phyloP scores from a whole-genome alignment of 2,888 invertebrate genomes.

The Invenusta paracnida region DNA sequence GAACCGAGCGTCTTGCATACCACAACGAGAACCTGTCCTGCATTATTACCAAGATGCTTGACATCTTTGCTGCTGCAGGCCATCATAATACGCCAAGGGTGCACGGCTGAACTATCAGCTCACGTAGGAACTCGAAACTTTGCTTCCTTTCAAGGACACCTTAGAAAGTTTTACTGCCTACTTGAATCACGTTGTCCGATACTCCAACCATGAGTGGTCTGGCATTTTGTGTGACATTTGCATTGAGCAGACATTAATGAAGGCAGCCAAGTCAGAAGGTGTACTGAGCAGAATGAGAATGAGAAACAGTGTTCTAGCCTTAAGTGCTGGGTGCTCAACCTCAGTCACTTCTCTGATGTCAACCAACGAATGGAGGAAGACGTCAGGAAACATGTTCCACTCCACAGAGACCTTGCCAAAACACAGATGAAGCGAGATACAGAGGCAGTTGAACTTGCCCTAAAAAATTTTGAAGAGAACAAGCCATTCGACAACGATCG shows the following conservation, averaged over 20 bases:
- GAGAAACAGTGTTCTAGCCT: not conserved
- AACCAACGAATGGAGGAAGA: not conserved
- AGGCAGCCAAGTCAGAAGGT: conserved; percentile 21
- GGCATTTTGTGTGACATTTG: conserved; percentile 5
- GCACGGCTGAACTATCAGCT: not conserved
- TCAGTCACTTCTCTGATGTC: conserved; percentile 14
- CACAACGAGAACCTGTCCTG: not conserved
- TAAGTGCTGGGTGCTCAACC: conserved; percentile 17
- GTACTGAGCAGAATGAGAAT: not conserved
- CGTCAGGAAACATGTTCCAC: conserved; percentile 7
- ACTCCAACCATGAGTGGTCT: not conserved
- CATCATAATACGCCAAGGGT: conserved; percentile 4
- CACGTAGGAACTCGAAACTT: not conserved
- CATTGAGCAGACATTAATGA: conserved; percentile 6
- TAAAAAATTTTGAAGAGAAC: not conserved
- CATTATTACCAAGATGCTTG: conserved; percentile 25
- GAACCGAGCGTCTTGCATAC: conserved; percentile 7
- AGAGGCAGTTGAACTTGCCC: conserved; percentile 19
- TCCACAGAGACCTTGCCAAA: conserved; percentile 23
- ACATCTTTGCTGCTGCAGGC: not conserved
- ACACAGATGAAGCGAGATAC: conserved; percentile 23
- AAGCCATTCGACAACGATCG: conserved; percentile 14
- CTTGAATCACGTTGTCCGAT: not conserved
- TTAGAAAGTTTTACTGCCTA: not conserved
- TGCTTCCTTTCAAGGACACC: not conserved